phyloP scores from a whole-genome alignment of 2,888 invertebrate genomes.

The Lasioglossum pauxillum region DNA sequence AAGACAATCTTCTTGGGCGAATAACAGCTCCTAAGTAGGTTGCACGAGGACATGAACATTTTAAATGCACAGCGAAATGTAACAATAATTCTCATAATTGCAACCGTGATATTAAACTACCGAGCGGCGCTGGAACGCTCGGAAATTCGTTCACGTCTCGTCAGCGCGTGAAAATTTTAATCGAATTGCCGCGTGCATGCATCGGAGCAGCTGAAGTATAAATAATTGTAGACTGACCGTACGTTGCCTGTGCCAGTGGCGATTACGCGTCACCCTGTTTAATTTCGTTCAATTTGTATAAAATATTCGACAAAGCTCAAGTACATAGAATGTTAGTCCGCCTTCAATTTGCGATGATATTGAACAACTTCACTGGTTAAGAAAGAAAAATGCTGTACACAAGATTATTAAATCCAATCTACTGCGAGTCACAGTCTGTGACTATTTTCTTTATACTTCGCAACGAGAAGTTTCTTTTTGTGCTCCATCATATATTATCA shows the following conservation, averaged over 20 bases:
- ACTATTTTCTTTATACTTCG: neutral
- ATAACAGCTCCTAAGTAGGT: neutral
- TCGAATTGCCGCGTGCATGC: constrained; percentile 45
- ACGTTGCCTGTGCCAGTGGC: constrained; percentile 23
- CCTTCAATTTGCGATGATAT: neutral
- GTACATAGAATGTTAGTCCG: neutral
- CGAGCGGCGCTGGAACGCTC: neutral
- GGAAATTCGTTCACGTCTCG: constrained; percentile 56
- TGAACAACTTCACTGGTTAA: neutral
- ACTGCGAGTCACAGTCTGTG: too few species aligned
- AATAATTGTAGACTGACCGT: constrained; percentile 54
- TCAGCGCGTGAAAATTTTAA: constrained; percentile 63
- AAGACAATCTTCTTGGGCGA: neutral
- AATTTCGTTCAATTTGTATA: constrained; percentile 37
- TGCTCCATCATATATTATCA: neutral
- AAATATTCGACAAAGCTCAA: neutral
- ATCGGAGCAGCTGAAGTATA: constrained; percentile 44
- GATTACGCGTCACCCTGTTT: constrained; percentile 31
- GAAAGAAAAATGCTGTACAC: neutral
- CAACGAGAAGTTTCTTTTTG: neutral
- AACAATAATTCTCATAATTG: constrained; percentile 38
- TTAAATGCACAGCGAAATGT: constrained; percentile 19
- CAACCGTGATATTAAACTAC: constrained; percentile 37
- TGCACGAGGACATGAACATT: neutral
- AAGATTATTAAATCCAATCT: neutral